phyloP scores from a whole-genome alignment of 2,113 vertebrate species.

The Mus pahari region DNA sequence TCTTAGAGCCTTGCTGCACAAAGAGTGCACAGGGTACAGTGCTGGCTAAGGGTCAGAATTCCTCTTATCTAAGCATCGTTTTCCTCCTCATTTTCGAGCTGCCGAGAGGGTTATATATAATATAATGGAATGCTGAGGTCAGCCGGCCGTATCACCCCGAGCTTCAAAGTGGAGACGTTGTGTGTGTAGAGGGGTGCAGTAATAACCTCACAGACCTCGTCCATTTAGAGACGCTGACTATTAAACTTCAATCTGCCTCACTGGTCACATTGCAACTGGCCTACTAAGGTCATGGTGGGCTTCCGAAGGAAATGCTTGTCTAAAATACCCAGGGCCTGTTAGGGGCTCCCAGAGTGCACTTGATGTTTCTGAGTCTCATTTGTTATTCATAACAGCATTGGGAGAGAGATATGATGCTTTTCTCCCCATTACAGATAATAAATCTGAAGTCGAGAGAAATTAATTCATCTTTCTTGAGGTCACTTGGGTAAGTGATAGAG shows the following conservation, averaged over 20 bases:
- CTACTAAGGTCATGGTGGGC: background rate
- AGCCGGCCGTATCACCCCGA: background rate
- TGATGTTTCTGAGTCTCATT: background rate
- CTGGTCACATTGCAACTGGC: background rate
- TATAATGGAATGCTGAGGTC: constrained; percentile 39
- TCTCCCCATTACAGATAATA: background rate
- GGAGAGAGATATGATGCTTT: background rate
- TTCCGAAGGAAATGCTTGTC: constrained; percentile 14
- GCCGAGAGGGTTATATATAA: constrained; percentile 5
- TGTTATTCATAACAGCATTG: background rate
- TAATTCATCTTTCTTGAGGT: constrained; percentile 1
- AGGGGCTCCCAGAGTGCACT: background rate
- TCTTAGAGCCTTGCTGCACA: background rate
- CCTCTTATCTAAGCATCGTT: background rate
- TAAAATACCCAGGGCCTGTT: background rate
- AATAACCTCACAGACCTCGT: background rate
- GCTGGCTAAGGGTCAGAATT: background rate
- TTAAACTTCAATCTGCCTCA: background rate
- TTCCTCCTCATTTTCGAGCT: background rate
- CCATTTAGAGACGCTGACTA: background rate
- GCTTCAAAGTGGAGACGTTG: background rate
- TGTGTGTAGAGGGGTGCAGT: background rate
- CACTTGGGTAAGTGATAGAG: background rate
- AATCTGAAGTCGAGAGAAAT: constrained; percentile 39
- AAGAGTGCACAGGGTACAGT: background rate